These are phyloP conservation scores for Irena cyanogastra DNA, from an alignment of 2,113 vertebrate genomes.

Conservation along the genomic window DNA sequence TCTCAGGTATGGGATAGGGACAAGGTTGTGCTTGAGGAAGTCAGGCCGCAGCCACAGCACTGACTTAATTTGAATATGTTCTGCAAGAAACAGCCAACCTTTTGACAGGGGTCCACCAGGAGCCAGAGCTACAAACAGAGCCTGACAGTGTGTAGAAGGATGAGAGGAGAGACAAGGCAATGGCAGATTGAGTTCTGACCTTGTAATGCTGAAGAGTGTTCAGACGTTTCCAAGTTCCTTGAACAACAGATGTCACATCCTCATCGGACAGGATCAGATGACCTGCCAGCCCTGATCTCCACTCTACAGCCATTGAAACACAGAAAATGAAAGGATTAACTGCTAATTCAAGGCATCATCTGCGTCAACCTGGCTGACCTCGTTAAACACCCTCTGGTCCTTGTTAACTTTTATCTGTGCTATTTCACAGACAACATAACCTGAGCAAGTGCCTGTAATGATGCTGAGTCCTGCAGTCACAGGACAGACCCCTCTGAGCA, in stretches of 20 bases:
- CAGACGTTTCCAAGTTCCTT: slow-evolving; percentile 93
- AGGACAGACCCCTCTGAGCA: not conserved
- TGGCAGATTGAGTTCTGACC: slow-evolving; percentile 65
- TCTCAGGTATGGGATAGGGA: not conserved
- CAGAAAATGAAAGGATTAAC: not conserved
- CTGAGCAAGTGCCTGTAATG: not conserved
- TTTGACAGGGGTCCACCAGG: not conserved
- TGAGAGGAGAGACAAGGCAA: not conserved
- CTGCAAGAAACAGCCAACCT: not conserved
- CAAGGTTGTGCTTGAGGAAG: not conserved
- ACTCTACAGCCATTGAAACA: slow-evolving; percentile 76
- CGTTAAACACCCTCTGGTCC: not conserved
- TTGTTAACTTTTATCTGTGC: not conserved
- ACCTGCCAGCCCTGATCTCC: slow-evolving; percentile 92
- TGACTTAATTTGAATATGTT: not conserved
- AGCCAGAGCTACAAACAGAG: not conserved
- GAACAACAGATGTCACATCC: slow-evolving; percentile 91
- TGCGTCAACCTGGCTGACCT: not conserved
- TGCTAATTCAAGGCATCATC: not conserved
- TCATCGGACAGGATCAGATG: slow-evolving; percentile 96
- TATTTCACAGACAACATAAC: not conserved
- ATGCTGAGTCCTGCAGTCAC: not conserved
- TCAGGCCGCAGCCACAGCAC: not conserved
- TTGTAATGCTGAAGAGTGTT: slow-evolving; percentile 98
- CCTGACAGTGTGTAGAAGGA: not conserved